A percentile compares a stretch with the other conserved stretches of the same genome.
Evolutionary conservation across 2,797 vertebrate species (phyloP).

Genomic region (Spheniscus humboldti): DNA sequence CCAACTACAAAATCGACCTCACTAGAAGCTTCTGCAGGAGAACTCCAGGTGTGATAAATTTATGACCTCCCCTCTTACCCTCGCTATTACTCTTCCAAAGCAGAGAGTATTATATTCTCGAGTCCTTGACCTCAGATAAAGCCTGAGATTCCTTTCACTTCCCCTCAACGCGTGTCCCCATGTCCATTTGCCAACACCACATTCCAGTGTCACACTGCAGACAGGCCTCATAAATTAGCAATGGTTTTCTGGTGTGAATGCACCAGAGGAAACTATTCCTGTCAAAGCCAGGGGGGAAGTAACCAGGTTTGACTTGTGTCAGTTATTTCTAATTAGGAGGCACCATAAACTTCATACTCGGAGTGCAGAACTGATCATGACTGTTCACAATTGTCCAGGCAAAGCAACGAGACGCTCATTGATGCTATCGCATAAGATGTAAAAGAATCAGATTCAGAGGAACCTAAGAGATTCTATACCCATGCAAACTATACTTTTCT

Average conservation of each 20-base stretch:
- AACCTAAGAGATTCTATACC: background rate
- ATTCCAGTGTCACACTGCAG: conserved; percentile 39
- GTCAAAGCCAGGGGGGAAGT: background rate
- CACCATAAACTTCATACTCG: background rate
- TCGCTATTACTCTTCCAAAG: conserved; percentile 9
- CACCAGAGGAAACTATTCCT: background rate
- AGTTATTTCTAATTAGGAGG: background rate
- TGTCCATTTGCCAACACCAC: background rate
- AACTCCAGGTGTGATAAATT: background rate
- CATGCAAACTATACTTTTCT: background rate
- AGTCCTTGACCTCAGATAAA: conserved; percentile 28
- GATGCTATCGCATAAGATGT: background rate
- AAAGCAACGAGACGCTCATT: background rate
- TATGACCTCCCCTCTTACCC: background rate
- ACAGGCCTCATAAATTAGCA: conserved; percentile 46
- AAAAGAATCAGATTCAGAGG: background rate
- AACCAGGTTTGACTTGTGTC: background rate
- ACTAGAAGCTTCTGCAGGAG: background rate
- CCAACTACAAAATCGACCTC: background rate
- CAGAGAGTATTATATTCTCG: conserved; percentile 11
- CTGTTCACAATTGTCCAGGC: background rate
- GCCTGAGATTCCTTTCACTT: conserved; percentile 25
- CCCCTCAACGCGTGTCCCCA: background rate
- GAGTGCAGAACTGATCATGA: background rate
- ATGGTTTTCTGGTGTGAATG: background rate